Evolutionary conservation across 2,888 invertebrate genomes (phyloP).

Genomic region (Spodoptera exigua): DNA sequence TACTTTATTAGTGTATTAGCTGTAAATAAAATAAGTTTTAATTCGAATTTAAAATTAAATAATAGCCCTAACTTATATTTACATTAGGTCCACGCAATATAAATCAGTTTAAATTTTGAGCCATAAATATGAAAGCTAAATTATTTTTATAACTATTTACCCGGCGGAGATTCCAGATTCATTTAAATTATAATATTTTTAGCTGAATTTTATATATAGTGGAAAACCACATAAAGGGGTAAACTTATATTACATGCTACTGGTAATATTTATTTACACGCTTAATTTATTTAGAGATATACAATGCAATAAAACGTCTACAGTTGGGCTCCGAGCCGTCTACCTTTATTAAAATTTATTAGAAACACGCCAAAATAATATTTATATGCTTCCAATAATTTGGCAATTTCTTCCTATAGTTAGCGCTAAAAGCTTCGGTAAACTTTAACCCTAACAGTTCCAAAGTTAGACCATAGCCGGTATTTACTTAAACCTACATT

Average conservation of each 20-base stretch:
- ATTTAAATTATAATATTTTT: slow-evolving; percentile 34
- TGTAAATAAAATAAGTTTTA: slow-evolving; percentile 56
- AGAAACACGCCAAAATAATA: slow-evolving; percentile 57
- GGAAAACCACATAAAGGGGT: slow-evolving; percentile 1
- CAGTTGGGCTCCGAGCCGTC: slow-evolving; percentile 61
- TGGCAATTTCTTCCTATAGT: slow-evolving; percentile 53
- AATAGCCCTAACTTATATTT: slow-evolving; percentile 57
- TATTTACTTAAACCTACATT: slow-evolving; percentile 71
- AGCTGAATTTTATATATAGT: slow-evolving; percentile 15
- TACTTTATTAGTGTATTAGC: slow-evolving; percentile 49
- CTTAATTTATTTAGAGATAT: slow-evolving; percentile 56
- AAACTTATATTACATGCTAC: slow-evolving; percentile 33
- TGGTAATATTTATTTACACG: slow-evolving; percentile 50
- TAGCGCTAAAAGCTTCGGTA: slow-evolving; percentile 55
- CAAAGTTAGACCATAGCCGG: slow-evolving; percentile 52
- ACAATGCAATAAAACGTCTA: slow-evolving; percentile 63
- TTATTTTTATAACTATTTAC: slow-evolving; percentile 42
- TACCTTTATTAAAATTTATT: slow-evolving; percentile 47
- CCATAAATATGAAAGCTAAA: slow-evolving; percentile 48
- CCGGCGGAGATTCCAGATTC: slow-evolving; percentile 64
- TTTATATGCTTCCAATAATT: slow-evolving; percentile 40
- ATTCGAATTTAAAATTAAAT: slow-evolving; percentile 57
- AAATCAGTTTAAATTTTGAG: slow-evolving; percentile 58
- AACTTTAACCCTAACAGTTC: slow-evolving; percentile 36
- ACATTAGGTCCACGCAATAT: slow-evolving; percentile 60